Base-by-base conservation (phyloP, 2,797 vertebrate genomes). In the Anas flavirostris region DNA sequence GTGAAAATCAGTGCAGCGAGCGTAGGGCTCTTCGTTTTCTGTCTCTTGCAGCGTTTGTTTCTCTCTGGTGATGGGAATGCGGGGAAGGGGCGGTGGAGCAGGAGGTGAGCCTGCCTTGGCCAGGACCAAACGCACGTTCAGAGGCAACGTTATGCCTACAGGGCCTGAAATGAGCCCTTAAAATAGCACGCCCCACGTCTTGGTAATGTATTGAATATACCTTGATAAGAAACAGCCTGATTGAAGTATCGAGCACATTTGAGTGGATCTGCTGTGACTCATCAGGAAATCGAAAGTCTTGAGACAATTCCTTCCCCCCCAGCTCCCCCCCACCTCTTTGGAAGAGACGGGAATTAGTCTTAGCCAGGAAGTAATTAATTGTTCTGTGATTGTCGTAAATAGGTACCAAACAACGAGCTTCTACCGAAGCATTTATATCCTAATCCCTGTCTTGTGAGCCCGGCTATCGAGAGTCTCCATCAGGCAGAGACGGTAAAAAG, bases 241-340 rank as follows among this genome's bases (percentile, higher is more conserved):
- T 82, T 88, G 93, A 96, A 94, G 90, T 89, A 91, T 93, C 78
- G 88, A 89, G 62, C 59, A 83, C 78, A 58, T 93, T 94, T 56
- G 93, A 82, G 90, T 78, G 90, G 78, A 86, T 94, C 93, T 94
- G 72, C 94, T 86, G 75, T 97, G 96, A 97, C 86, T 96, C 95
- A 97, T 94, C 94, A 94, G 91, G 88, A 96, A 96, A 93, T 82
- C 68, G 76, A 80, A 96, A 94, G 82, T 81, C 83, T 92, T 87
- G 91, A 92, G 88, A 75, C 62, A 87, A 78, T 75, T 53, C 86
- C 78, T 10, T 60, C 33, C 68, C 52, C 52, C 13, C 94, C 87
- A 95, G 95, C 50, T n/a, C 5, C 25, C 2, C 25, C 50, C 14
- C 15, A 52, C 91, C 64, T 74, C 88, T 92, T 88, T 82, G 81